Percentiles rank a stretch among this genome's conserved stretches.
These are phyloP conservation scores for Sebastes melanostomus DNA, from an alignment of 2,797 vertebrate species.

Conservation along the genomic window DNA sequence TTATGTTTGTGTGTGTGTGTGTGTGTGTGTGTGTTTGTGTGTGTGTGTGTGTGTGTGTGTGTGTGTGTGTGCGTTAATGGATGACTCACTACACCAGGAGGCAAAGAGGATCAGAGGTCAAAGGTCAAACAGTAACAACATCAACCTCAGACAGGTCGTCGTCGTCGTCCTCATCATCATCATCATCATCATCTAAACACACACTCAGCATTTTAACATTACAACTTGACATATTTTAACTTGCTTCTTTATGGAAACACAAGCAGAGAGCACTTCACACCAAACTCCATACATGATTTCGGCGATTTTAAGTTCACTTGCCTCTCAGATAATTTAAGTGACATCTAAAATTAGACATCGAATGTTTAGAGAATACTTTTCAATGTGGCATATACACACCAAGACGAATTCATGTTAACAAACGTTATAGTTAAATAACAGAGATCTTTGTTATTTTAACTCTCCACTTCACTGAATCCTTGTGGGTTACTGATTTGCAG, in stretches of 20 bases:
- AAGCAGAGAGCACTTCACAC: not conserved
- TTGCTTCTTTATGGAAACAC: not conserved
- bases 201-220: not conserved
- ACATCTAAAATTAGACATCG: not conserved
- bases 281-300: not conserved
- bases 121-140: not conserved
- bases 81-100: constrained; percentile 26
- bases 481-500: too few relatives aligned
- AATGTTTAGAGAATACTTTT: not conserved
- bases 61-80: too few relatives aligned
- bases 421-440: too few relatives aligned
- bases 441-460: not conserved
- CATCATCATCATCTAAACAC: not conserved
- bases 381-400: not conserved
- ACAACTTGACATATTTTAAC: not conserved
- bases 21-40: not conserved
- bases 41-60: not conserved
- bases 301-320: not conserved
- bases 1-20: not conserved
- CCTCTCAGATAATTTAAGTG: not conserved
- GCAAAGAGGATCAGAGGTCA: constrained; percentile 37
- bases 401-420: not conserved
- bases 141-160: not conserved
- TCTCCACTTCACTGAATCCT: not conserved
- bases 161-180: not conserved